Evolutionary conservation across 2,797 vertebrate genomes (phyloP).

Genomic region (Aythya fuligula): DNA sequence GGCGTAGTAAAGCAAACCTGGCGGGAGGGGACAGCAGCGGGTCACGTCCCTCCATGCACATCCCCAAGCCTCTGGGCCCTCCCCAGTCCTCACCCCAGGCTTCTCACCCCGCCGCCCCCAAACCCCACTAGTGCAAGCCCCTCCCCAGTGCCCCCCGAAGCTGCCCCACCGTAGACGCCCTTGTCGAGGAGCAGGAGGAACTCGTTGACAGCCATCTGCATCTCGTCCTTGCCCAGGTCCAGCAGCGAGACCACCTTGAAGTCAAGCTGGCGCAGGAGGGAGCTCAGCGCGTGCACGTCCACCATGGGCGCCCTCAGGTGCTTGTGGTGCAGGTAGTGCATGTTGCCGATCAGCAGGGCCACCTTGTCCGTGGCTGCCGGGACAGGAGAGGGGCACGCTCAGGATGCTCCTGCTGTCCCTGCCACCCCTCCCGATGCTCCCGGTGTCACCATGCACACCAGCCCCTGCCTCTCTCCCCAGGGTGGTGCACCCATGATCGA

Average conservation of each 20-base stretch:
- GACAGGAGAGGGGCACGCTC: not conserved
- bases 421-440: not conserved
- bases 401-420: not conserved
- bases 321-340: conserved; percentile 86
- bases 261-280: conserved; percentile 86
- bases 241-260: conserved; percentile 91
- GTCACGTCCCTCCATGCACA: not conserved
- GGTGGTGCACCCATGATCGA: not conserved
- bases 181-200: conserved; percentile 88
- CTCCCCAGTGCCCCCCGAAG: accelerated
- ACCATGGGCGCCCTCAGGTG: conserved; percentile 85
- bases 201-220: conserved; percentile 88
- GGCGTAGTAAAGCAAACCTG: conserved; percentile 90
- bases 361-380: conserved; percentile 89
- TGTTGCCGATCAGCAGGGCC: conserved; percentile 90
- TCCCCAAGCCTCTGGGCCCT: not conserved
- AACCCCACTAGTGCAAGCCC: not conserved
- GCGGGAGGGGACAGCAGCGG: accelerated
- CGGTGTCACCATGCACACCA: not conserved
- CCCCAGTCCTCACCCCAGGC: not conserved
- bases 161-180: conserved; percentile 84
- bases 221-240: conserved; percentile 87
- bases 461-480: not conserved
- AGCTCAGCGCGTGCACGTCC: conserved; percentile 85
- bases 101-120: not conserved